A percentile compares a stretch with the other conserved stretches of the same genome.
Evolutionary conservation across 1,140 invertebrate species (phyloP).

Genomic region (Zaprionus inermis): DNA sequence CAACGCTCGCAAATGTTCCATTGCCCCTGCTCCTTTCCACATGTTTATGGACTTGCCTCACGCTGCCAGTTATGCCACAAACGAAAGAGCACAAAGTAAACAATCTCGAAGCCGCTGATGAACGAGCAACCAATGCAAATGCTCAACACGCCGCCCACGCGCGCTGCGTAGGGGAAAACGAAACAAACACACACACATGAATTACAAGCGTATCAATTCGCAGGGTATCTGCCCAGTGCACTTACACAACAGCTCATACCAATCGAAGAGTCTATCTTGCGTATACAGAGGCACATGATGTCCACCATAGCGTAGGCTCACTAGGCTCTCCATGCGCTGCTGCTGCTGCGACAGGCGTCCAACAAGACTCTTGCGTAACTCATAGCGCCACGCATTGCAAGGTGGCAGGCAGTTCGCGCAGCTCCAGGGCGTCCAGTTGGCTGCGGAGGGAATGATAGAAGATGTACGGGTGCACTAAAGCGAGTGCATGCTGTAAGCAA

Average conservation of each 20-base stretch:
- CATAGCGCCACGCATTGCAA: slow-evolving; percentile 39
- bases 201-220: background rate
- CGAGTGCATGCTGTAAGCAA: background rate
- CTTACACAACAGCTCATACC: slow-evolving; percentile 51
- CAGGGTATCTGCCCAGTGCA: background rate
- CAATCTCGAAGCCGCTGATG: slow-evolving; percentile 66
- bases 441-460: background rate
- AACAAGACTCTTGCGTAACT: slow-evolving; percentile 27
- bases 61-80: slow-evolving; percentile 57
- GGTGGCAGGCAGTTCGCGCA: slow-evolving; percentile 28
- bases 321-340: slow-evolving; percentile 1
- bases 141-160: slow-evolving; percentile 62
- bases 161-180: slow-evolving; percentile 33
- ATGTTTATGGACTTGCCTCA: background rate
- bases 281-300: slow-evolving; percentile 22
- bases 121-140: slow-evolving; percentile 71
- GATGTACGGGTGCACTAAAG: background rate
- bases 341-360: background rate
- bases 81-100: slow-evolving; percentile 66
- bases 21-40: no score
- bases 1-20: background rate
- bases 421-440: slow-evolving; percentile 31
- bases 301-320: slow-evolving; percentile 27
- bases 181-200: background rate
- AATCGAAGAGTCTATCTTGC: slow-evolving; percentile 33